These are phyloP conservation scores for Heliothis subflexa DNA, from an alignment of 1,140 invertebrate species.

Conservation along the genomic window DNA sequence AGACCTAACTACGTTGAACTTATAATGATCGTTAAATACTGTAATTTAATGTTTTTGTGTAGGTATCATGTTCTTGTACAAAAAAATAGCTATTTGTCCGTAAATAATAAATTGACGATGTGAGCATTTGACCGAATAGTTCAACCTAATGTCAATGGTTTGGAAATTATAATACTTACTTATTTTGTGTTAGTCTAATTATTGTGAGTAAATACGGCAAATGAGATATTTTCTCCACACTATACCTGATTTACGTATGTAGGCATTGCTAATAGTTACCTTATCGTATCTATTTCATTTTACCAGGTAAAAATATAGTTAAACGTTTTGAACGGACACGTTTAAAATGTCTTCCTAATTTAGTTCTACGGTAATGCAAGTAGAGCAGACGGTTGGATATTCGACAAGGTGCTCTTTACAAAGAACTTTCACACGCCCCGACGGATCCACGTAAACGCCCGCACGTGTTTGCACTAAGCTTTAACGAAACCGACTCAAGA, in stretches of 20 bases:
- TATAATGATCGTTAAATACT: slow-evolving; percentile 42
- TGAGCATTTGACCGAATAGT: slow-evolving; percentile 45
- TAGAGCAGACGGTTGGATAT: slow-evolving; percentile 31
- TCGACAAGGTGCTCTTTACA: slow-evolving; percentile 50
- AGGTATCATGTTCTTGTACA: slow-evolving; percentile 45
- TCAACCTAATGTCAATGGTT: slow-evolving; percentile 26
- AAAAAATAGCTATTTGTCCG: slow-evolving; percentile 48
- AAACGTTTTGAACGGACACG: slow-evolving; percentile 7
- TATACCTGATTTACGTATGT: background rate
- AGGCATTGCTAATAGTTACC: background rate
- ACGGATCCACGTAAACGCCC: slow-evolving; percentile 55
- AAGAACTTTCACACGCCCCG: slow-evolving; percentile 51
- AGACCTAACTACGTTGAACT: background rate
- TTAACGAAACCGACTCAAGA: slow-evolving; percentile 27
- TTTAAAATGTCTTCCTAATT: slow-evolving; percentile 26
- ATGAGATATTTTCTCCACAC: background rate
- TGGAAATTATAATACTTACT: background rate
- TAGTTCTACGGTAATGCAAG: slow-evolving; percentile 27
- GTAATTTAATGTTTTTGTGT: slow-evolving; percentile 49
- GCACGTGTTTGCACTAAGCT: slow-evolving; percentile 45
- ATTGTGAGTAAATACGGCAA: background rate
- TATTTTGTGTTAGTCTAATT: slow-evolving; percentile 3
- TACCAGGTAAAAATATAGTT: background rate
- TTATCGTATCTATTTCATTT: background rate
- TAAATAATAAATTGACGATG: slow-evolving; percentile 63